Evolutionary conservation across 2,888 invertebrate genomes (phyloP), one percentile per base, ranked within the genome.

Genomic region (Schrankia costaestrigalis): DNA sequence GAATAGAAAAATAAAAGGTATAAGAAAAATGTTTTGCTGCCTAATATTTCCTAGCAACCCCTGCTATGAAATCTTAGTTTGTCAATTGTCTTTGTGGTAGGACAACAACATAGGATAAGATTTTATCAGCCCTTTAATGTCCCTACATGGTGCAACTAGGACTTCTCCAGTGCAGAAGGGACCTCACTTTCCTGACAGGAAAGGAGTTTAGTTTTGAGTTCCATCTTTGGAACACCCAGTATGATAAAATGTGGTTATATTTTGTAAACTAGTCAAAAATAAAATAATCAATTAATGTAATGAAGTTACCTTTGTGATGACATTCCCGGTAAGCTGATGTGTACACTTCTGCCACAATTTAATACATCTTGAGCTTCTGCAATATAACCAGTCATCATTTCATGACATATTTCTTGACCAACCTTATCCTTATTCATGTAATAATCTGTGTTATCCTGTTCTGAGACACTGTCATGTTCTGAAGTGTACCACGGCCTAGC

Each of bases 381-480:
- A 25, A 79, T 62, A 11, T 65, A 63, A 22, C 55, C 54, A 9
- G 44, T 46, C 22, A 77, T 51, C 12, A 84, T 52, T 8, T 59
- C 62, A 41, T 64, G 53, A 31, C 68, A 61, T 39, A 84, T 56
- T 65, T 77, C 54, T 67, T 77, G 50, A 53, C 57, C 42, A 55
- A 66, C 35, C 33, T 69, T 69, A 42, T 66, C 38, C 37, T 52
- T 63, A 29, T 45, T 66, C 27, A 56, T 56, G 42, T 75, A 85
- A 45, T 48, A 54, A 11, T 71, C 66, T 6, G 65, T 56, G 49
- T 67, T 73, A 44, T 84, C 81, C 41, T 47, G 53, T 44, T 86
- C 86, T 29, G 74, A 71, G 3, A 84, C 75, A 73, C 83, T 82
- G 23, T 77, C 63, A 30, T 35, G 59, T 61, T 76, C 80, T 31